A percentile compares a stretch with the other conserved stretches of the same genome.
These are phyloP conservation scores for Sarcophaga subvicina DNA, from an alignment of 2,888 invertebrate species.

Conservation along the genomic window DNA sequence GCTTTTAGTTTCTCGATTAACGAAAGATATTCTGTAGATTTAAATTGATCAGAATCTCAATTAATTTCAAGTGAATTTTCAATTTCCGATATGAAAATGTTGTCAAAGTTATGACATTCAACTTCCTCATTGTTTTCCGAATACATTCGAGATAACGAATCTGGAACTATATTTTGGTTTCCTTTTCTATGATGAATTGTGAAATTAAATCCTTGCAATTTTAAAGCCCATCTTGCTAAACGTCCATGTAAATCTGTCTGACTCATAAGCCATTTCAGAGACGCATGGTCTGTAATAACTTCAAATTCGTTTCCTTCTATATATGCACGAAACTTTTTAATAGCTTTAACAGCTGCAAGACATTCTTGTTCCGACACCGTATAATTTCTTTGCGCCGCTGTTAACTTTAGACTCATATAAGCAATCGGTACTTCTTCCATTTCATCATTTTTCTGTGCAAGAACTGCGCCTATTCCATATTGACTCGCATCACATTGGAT, in stretches of 20 bases:
- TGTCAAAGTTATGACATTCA: too few species aligned
- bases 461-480: conserved; percentile 17
- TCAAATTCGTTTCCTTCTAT: conserved; percentile 17
- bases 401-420: conserved; percentile 9
- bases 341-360: conserved; percentile 14
- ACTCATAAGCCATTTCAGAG: conserved; percentile 27
- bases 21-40: too few species aligned
- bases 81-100: too few species aligned
- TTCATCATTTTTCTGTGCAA: neutral
- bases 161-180: conserved; percentile 27
- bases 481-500: conserved; percentile 25
- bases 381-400: neutral
- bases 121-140: neutral
- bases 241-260: conserved; percentile 16
- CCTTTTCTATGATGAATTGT: conserved; percentile 24
- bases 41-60: too few species aligned
- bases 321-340: conserved; percentile 29
- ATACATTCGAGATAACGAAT: conserved; percentile 12
- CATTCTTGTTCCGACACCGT: conserved; percentile 24
- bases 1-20: too few species aligned
- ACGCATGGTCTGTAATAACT: conserved; percentile 10
- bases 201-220: conserved; percentile 38
- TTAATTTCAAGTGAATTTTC: too few species aligned
- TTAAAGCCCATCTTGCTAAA: conserved; percentile 18
- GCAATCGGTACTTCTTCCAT: neutral